These are phyloP conservation scores for Nephrotoma flavescens DNA, from an alignment of 2,888 invertebrate species.

Conservation along the genomic window DNA sequence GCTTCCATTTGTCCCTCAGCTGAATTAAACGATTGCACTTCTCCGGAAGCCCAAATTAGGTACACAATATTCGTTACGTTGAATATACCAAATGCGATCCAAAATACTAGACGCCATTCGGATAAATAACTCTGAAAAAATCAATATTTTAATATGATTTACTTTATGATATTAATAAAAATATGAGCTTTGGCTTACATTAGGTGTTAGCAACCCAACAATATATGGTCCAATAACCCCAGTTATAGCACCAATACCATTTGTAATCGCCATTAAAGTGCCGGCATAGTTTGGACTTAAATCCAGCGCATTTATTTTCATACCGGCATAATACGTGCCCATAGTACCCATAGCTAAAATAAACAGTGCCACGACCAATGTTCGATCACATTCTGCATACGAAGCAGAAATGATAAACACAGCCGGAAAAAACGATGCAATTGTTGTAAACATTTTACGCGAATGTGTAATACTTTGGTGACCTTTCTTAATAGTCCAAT, in stretches of 20 bases:
- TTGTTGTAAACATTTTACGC: conserved; percentile 50
- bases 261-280: conserved; percentile 52
- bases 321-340: conserved; percentile 55
- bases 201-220: conserved; percentile 48
- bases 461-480: conserved; percentile 40
- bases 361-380: conserved; percentile 43
- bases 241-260: conserved; percentile 55
- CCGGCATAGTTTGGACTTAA: conserved; percentile 51
- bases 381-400: conserved; percentile 49
- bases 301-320: conserved; percentile 54
- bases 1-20: neutral
- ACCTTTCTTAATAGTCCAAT: conserved; percentile 45
- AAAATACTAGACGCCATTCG: conserved; percentile 68
- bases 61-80: conserved; percentile 52
- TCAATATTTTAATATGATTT: neutral
- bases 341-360: conserved; percentile 53
- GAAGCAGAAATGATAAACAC: conserved; percentile 51
- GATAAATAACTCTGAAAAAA: conserved; percentile 37
- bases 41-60: conserved; percentile 54
- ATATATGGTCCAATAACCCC: conserved; percentile 55
- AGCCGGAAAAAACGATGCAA: conserved; percentile 52
- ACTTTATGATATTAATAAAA: neutral
- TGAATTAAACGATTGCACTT: conserved; percentile 35
- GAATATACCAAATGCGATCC: conserved; percentile 59
- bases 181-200: conserved; percentile 27